Evolutionary conservation across 2,888 invertebrate species (phyloP), one percentile per base, ranked within the genome.

Genomic region (Tyria jacobaeae): DNA sequence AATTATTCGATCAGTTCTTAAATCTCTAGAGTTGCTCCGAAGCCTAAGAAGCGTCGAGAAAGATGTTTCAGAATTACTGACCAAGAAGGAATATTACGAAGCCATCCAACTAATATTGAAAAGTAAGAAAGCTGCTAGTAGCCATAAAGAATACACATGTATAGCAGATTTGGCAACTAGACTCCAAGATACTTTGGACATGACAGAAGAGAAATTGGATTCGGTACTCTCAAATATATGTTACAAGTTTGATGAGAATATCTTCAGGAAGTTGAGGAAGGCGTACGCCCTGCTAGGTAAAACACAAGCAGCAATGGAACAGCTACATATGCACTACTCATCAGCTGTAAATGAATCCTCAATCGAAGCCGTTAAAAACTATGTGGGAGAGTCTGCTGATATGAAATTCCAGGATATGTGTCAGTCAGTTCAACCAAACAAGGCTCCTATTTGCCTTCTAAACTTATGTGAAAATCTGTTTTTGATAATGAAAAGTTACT

Each of bases 321-420:
- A 99, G 85, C 89, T 99, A 12, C 98, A 98, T 76, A 98, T 99
- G 96, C 98, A 99, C 86, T 99, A 98, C 80, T 97, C 98, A 0
- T 98, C 98, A 47, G 97, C 98, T 0, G 97, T 99, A 17, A 99
- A 97, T 73, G 97, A 96, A 67, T 95, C 96, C 0, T 96, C 98
- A 0, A 95, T 95, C 27, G 94, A 94, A 50, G 94, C 95, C 0
- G 90, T 96, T 0, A 95, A 94, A 64, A 92, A 93, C 1, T 95
- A 95, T 77, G 94, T 88, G 2, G 81, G 81, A 0, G 84, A 88
- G 15, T 64, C 76, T 0, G 68, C 78, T 0, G 93, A 94, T 50
- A 73, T 85, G 71, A 94, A 97, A 68, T 99, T 98, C 79, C 96
- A 96, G 74, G 97, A 98, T 67, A 92, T 99, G 73, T 99, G 99